A percentile compares a stretch with the other conserved stretches of the same genome.
phyloP scores from a whole-genome alignment of 2,113 vertebrate genomes.

The Rousettus leschenaultii region DNA sequence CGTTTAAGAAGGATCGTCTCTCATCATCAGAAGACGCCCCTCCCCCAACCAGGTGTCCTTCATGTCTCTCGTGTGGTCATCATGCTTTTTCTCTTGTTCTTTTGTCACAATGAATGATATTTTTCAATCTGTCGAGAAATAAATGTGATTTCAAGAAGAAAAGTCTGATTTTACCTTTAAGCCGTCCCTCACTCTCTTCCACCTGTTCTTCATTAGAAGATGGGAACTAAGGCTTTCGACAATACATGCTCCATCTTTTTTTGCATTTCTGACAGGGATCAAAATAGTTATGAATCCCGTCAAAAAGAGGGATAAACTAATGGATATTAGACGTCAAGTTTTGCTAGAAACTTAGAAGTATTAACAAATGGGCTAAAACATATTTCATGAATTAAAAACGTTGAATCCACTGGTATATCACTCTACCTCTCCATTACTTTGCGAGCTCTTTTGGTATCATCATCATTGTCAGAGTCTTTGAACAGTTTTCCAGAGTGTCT shows the following conservation, averaged over 20 bases:
- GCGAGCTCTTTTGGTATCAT: neutral
- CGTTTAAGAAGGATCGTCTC: slow-evolving; percentile 76
- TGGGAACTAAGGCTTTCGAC: neutral
- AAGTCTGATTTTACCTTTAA: neutral
- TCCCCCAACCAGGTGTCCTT: neutral
- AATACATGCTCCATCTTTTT: neutral
- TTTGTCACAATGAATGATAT: neutral
- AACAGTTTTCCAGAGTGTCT: neutral
- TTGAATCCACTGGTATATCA: neutral
- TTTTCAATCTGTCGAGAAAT: neutral
- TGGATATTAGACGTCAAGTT: neutral
- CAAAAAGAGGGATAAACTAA: neutral
- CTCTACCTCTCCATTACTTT: neutral
- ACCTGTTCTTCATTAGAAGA: neutral
- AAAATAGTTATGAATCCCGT: neutral
- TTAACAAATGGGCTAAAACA: neutral
- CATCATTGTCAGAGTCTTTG: too few relatives aligned
- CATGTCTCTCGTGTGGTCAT: neutral
- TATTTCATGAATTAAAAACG: neutral
- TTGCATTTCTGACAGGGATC: neutral
- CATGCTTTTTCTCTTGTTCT: neutral
- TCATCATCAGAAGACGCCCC: slow-evolving; percentile 45
- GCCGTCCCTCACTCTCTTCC: neutral
- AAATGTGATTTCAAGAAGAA: slow-evolving; percentile 11
- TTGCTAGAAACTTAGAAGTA: neutral